Base-by-base conservation (phyloP, 1,140 invertebrate genomes). In the Fopius arisanus region DNA sequence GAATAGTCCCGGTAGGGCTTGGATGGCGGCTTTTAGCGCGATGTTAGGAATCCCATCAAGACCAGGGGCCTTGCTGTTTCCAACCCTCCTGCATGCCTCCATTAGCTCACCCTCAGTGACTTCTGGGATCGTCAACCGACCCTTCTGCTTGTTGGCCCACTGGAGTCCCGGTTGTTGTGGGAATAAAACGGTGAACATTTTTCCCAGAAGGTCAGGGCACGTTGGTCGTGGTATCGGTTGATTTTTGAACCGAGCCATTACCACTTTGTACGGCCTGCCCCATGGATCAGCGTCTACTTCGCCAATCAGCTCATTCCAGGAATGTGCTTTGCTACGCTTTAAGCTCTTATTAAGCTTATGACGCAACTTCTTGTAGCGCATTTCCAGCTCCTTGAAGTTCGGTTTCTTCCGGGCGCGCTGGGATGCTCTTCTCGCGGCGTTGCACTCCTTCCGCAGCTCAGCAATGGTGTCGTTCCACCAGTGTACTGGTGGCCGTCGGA, bases 61-160 rank as follows among this genome's bases (percentile, higher is more conserved):
- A 2, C 84, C 84, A 7, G 82, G 81, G 0, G 83, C 81, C 41
- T 79, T 85, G 0, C 68, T 70, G 7, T 41, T 77, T n/a, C 77
- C 72, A 0, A 84, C 23, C 12, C 29, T 78, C 0, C 12, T 16
- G 3, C 67, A 54, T 5, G 80, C 83, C 0, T 31, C 66, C 28
- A 69, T 16, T 41, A 79, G 21, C 33, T 68, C 66, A 14, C 65
- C 74, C 3, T 72, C 74, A 5, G 79, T 73, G 9, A 65, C 70
- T n/a, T 70, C 67, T 23, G 41, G 65, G n/a, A 54, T 9, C 6
- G 59, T 82, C 82, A 0, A 76, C 76, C 14, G 28, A 19, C 69
- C 78, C 62, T 5, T 63, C 48, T 1, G 0, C 0, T 21, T 21
- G n/a, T 43, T 43, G 82, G 76, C 0, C 12, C 41, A 43, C 10